Percentiles rank a stretch among this genome's conserved stretches.
These are phyloP conservation scores for Rhea americana DNA, from an alignment of 2,113 vertebrate genomes.

Conservation along the genomic window DNA sequence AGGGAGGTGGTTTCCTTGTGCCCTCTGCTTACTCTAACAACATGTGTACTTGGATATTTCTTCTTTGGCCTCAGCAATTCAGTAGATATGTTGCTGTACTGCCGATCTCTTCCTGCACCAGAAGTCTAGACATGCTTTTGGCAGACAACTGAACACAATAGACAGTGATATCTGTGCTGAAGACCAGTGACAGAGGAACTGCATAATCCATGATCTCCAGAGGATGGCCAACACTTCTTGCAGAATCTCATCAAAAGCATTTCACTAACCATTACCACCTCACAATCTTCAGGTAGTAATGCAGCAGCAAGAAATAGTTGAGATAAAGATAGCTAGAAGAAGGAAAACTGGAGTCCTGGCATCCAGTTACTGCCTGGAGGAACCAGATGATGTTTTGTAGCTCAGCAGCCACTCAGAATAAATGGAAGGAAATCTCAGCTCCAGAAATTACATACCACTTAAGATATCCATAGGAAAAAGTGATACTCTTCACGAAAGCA, in stretches of 20 bases:
- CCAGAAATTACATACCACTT: neutral
- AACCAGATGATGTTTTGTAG: neutral
- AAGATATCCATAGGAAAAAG: neutral
- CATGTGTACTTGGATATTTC: neutral
- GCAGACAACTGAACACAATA: neutral
- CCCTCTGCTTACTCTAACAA: neutral
- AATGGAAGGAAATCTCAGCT: neutral
- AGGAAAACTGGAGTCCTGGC: neutral
- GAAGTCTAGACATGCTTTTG: accelerated
- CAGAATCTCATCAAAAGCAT: neutral
- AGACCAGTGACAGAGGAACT: neutral
- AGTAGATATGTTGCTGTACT: neutral
- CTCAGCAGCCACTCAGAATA: accelerated
- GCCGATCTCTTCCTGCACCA: neutral
- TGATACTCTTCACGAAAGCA: accelerated
- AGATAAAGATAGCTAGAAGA: neutral
- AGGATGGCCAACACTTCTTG: neutral
- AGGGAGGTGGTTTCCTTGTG: accelerated
- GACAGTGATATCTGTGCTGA: neutral
- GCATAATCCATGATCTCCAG: neutral
- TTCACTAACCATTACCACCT: neutral
- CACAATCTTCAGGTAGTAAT: accelerated
- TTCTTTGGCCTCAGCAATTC: neutral
- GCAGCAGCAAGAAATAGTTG: neutral
- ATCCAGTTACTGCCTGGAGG: neutral